These are phyloP conservation scores for Theristicus caerulescens DNA, from an alignment of 2,113 vertebrate species.

Conservation along the genomic window DNA sequence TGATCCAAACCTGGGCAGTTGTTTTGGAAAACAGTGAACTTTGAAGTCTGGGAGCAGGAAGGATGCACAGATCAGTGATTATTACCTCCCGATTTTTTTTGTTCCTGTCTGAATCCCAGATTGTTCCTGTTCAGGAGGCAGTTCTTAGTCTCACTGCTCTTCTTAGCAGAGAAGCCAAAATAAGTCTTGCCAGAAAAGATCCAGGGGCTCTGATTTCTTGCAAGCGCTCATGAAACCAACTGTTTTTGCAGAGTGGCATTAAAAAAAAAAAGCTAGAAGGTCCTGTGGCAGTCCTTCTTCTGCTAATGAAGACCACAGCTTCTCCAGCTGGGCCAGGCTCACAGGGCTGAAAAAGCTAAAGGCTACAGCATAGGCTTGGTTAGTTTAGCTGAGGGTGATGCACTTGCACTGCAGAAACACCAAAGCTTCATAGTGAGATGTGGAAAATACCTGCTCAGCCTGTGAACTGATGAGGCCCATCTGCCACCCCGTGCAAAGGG, in stretches of 20 bases:
- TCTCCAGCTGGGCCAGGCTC: background rate
- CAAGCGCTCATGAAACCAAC: background rate
- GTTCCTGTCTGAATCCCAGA: background rate
- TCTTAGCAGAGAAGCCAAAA: background rate
- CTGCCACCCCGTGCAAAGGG: background rate
- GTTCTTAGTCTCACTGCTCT: background rate
- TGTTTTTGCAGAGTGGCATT: background rate
- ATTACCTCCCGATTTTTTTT: background rate
- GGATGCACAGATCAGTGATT: background rate
- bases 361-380: background rate
- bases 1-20: background rate
- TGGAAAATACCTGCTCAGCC: background rate
- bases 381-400: background rate
- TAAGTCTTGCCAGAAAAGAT: background rate
- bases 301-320: background rate
- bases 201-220: background rate
- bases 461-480: background rate
- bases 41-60: background rate
- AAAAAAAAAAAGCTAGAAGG: background rate
- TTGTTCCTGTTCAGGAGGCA: background rate
- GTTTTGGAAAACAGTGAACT: background rate
- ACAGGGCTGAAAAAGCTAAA: background rate
- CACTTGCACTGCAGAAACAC: background rate
- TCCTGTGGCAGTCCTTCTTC: background rate
- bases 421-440: accelerated